Base-by-base conservation (phyloP, 2,888 invertebrate genomes). In the Cabera pusaria region DNA sequence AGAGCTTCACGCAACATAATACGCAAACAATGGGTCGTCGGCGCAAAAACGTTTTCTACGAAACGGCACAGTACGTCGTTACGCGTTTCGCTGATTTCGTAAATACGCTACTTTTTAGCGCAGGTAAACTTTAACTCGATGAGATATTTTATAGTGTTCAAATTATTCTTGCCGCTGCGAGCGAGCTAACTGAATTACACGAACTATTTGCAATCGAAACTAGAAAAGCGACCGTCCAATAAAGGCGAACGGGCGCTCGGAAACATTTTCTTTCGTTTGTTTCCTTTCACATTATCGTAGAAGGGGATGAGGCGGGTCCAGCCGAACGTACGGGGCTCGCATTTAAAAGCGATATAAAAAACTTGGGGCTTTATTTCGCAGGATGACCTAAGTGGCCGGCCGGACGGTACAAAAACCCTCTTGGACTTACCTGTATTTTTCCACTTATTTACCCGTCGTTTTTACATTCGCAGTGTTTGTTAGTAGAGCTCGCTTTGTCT, bases 331-430 rank as follows among this genome's bases (percentile, higher is more conserved):
- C 87, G 83, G 71, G 76, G 67, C 65, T 76, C 80, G 84, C 85
- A 85, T 88, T 86, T 87, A 84, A 87, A 88, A 88, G 77, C 80
- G 80, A 85, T 85, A 83, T 86, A 88, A 87, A 88, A 85, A 86
- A 82, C 75, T 81, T 79, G 75, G 66, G 76, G 76, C 71, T 88
- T 88, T 87, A 87, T 87, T 88, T 85, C 75, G 81, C 84, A 79
- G 83, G 87, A 87, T 88, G 87, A 88, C 87, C 88, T 85, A 87
- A 88, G 88, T 88, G 88, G 87, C 86, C 79, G 80, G 84, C 73
- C 82, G 81, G 81, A 66, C 78, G 70, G 78, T 77, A 87, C 85
- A 87, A 85, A 84, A 85, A 80, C 72, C 78, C 86, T 85, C 87
- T 80, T 76, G 72, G 83, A 86, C 84, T 84, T 86, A 88, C 88